These are phyloP conservation scores for Melinopterus prodromus DNA, from an alignment of 2,888 invertebrate species.

Conservation along the genomic window DNA sequence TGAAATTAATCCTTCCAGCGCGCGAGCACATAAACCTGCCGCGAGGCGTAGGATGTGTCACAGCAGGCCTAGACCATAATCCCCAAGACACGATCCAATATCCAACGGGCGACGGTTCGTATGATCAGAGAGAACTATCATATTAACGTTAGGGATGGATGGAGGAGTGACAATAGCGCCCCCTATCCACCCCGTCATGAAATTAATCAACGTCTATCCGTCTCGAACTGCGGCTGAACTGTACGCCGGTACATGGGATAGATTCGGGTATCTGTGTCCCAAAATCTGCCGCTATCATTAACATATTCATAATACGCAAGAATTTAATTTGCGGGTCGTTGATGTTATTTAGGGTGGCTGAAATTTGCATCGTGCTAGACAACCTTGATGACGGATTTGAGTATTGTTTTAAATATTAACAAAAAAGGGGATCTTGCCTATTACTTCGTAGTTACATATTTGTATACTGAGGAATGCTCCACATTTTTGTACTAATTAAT, in stretches of 20 bases:
- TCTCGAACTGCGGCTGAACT: neutral
- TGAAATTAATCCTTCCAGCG: neutral
- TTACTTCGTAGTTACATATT: too few relatives aligned
- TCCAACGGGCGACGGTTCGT: neutral
- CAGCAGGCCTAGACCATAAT: neutral
- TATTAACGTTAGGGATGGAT: neutral
- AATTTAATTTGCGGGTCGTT: neutral
- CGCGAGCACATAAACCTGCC: neutral
- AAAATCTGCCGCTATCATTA: neutral
- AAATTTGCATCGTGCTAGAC: neutral
- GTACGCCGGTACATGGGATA: neutral
- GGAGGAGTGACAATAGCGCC: neutral
- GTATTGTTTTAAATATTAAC: too few relatives aligned
- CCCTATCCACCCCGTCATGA: neutral
- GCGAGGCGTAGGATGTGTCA: neutral
- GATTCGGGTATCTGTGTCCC: neutral
- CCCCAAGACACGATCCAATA: neutral
- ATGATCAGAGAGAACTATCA: neutral
- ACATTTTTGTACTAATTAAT: too few relatives aligned
- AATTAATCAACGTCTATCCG: slow-evolving; percentile 4
- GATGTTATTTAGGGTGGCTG: neutral
- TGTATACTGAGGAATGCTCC: too few relatives aligned
- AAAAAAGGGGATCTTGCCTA: too few relatives aligned
- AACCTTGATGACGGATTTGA: neutral
- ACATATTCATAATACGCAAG: neutral